Evolutionary conservation across 2,113 vertebrate genomes (phyloP), one percentile per base, ranked within the genome.

Genomic region (Paracanthobrama guichenoti): DNA sequence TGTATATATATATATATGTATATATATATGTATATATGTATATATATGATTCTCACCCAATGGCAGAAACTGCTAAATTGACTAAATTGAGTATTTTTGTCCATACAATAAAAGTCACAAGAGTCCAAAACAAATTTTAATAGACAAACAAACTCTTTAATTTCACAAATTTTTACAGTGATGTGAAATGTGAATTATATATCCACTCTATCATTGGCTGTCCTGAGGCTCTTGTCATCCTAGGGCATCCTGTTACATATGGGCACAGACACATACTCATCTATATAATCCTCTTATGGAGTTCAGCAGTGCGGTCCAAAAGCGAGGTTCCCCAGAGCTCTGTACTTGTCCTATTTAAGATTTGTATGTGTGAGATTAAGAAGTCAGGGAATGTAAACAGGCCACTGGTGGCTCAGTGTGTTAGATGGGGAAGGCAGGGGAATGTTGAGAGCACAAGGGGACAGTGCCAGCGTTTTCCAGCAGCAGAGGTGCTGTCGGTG

Each of bases 381-480:
- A 88, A 86, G 69, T 83, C 86, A 80, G 11, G 83, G 87, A 91
- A 91, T 89, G 90, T 92, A 93, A 93, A 92, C 89, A 91, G 22
- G 59, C 62, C 39, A 35, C 55, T 85, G 84, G 66, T n/a, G 16
- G 20, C 69, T 44, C 73, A 53, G 42, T 67, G 44, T 67, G 11
- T 67, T 50, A 50, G 26, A 80, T 59, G 69, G 31, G 44, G 11
- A 57, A 26, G n/a, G 42, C 18, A 80, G 57, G 48, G 60, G 24
- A 74, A 81, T 46, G 31, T 55, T 24, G 42, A 75, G 53, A 81
- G 77, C 82, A 16, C 53, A 10, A 35, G 20, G 57, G 69, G 48
- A 39, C 26, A 42, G 72, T 74, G 79, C 79, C 39, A 72, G 42
- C 48, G 22, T 60, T 81, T 83, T 72, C 64, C 84, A 69, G 64